Percentiles rank a stretch among this genome's conserved stretches.
phyloP scores from a whole-genome alignment of 2,888 invertebrate genomes.

The Drosophila cognata region DNA sequence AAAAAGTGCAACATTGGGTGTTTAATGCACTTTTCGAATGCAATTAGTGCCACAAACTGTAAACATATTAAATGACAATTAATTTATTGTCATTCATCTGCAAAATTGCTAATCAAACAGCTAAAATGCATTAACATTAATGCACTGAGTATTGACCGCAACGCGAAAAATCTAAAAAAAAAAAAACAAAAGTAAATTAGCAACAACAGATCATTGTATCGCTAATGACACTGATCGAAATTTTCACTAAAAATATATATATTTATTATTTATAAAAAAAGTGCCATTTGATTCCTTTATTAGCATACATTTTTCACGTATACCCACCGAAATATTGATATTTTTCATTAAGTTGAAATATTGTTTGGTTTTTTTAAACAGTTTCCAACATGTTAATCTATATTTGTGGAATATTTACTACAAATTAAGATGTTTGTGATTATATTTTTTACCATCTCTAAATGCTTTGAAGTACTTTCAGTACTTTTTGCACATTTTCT shows the following conservation, averaged over 20 bases:
- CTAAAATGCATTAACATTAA: constrained; percentile 74
- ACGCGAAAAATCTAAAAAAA: constrained; percentile 5
- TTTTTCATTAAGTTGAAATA: background rate
- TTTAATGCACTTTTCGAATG: constrained; percentile 74
- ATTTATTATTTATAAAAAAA: background rate
- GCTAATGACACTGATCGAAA: constrained; percentile 17
- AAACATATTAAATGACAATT: constrained; percentile 73
- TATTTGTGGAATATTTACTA: background rate
- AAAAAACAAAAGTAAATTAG: constrained; percentile 16
- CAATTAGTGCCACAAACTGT: constrained; percentile 60
- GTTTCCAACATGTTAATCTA: background rate
- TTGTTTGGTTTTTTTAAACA: background rate
- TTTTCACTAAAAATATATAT: background rate
- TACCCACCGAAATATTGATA: background rate
- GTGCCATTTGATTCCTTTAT: background rate
- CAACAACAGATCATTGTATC: constrained; percentile 6
- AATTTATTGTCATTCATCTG: constrained; percentile 70
- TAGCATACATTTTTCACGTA: background rate
- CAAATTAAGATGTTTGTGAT: background rate
- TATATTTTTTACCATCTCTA: background rate
- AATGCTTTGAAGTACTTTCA: background rate
- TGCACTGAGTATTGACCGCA: constrained; percentile 43
- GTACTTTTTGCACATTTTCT: background rate
- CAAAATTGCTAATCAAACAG: constrained; percentile 70
- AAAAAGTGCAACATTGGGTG: constrained; percentile 36